Base-by-base conservation (phyloP, 2,888 invertebrate species). In the Hydrotaea diabolus region DNA sequence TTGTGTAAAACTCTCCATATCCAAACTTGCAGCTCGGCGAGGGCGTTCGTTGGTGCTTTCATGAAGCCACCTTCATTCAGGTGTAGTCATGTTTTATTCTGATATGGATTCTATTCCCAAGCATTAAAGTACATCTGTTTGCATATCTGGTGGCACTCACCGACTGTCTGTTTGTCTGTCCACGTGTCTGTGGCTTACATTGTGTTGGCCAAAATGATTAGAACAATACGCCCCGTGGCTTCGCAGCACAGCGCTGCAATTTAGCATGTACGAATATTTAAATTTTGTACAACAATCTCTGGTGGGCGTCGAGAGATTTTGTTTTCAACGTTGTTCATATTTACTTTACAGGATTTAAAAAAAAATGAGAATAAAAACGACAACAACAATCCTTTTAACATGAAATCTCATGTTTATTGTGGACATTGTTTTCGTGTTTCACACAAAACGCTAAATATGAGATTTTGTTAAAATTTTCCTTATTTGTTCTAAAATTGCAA, bases 151-250 rank as follows among this genome's bases (percentile, higher is more conserved):
- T n/a, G n/a, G n/a, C n/a, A n/a, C n/a, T n/a, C n/a, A n/a, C n/a
- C n/a, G n/a, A n/a, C 31, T 31, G n/a, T 4, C 31, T 62, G 62
- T 36, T 26, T 59, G 62, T 62, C 36, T 62, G 31, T 26, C 15
- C 26, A n/a, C n/a, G 8, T 31, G 31, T 8, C 31, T 4, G 31
- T 31, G n/a, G n/a, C n/a, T n/a, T n/a, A 26, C 64, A 39, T 64
- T 64, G 66, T 66, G 66, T 66, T 39, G 66, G 66, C 66, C 66
- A 66, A 17, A 43, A 39, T 66, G 66, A 66, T 66, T 66, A 66
- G 39, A 66, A 66, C 43, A 66, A 66, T n/a, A 36, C 64, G 64
- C 7, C 7, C 7, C 19, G 39, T 23, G 39, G n/a, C 13, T 36
- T 43, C 19, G 39, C 66, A 17, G 31, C 23, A 17, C 36, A 23